Percentiles rank a stretch among this genome's conserved stretches.
Conservation (phyloP, 2,797 vertebrate species). For the Merluccius polli region DNA sequence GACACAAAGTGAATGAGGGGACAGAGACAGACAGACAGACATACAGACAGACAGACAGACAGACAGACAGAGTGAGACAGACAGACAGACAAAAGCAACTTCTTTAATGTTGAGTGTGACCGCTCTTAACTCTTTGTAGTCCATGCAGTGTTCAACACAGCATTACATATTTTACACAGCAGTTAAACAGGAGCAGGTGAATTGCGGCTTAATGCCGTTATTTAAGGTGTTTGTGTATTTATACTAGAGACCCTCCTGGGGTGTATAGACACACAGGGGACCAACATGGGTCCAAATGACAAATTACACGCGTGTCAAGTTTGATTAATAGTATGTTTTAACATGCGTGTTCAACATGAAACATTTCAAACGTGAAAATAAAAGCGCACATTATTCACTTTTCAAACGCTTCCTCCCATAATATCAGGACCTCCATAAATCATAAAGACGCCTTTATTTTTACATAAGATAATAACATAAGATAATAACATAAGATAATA, state of each 20-base stretch:
- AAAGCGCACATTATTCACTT: slow-evolving; percentile 64
- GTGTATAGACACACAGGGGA: slow-evolving; percentile 44
- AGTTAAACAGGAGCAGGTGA: not conserved
- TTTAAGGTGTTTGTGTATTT: slow-evolving; percentile 53
- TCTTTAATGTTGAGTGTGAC: too few relatives aligned
- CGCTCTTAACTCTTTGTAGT: too few relatives aligned
- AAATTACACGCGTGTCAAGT: slow-evolving; percentile 46
- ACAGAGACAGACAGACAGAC: not conserved
- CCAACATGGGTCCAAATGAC: slow-evolving; percentile 21
- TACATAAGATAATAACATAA: slow-evolving; percentile 43
- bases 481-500: not conserved
- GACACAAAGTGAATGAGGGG: not conserved
- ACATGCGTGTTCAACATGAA: slow-evolving; percentile 60
- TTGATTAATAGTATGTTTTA: slow-evolving; percentile 67
- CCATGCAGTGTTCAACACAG: too few relatives aligned
- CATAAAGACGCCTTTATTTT: slow-evolving; percentile 50
- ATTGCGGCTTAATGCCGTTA: slow-evolving; percentile 4
- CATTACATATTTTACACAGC: too few relatives aligned
- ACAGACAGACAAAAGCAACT: too few relatives aligned
- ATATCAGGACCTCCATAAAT: slow-evolving; percentile 57
- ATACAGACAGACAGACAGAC: not conserved
- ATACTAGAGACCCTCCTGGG: slow-evolving; percentile 32
- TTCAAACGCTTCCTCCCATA: slow-evolving; percentile 58
- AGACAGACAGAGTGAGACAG: not conserved
- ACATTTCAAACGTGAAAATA: slow-evolving; percentile 65